Evolutionary conservation across 2,797 vertebrate genomes (phyloP).

Genomic region (Cyclopterus lumpus): DNA sequence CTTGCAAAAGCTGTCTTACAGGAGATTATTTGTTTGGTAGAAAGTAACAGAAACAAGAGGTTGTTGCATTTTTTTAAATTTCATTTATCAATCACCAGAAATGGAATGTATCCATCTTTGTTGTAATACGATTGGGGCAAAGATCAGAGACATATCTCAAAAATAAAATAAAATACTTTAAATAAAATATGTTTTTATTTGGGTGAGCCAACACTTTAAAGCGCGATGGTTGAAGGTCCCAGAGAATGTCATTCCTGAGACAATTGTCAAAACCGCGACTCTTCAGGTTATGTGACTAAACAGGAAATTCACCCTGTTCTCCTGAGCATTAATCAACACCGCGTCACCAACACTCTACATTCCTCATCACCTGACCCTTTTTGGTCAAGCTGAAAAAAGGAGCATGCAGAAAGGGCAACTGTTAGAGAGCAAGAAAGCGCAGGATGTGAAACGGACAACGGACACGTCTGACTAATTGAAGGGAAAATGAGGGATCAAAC

Average conservation of each 20-base stretch:
- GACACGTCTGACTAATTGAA: constrained; percentile 17
- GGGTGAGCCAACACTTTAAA: not conserved
- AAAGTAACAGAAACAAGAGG: too few species aligned
- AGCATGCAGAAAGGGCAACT: constrained; percentile 21
- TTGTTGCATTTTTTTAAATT: too few species aligned
- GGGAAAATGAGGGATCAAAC: constrained; percentile 20
- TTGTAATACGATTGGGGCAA: too few species aligned
- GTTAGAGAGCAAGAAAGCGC: constrained; percentile 22
- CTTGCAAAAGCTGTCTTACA: too few species aligned
- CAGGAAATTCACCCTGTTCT: not conserved
- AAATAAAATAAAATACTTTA: not conserved
- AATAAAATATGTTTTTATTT: not conserved
- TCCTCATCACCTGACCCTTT: constrained; percentile 33
- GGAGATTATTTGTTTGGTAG: too few species aligned
- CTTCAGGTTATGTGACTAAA: not conserved
- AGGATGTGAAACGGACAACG: constrained; percentile 25
- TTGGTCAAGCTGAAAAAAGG: constrained; percentile 21
- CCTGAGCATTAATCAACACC: not conserved
- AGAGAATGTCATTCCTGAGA: not conserved
- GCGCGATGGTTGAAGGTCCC: not conserved
- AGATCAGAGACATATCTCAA: not conserved
- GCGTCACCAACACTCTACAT: constrained; percentile 14
- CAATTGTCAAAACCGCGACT: not conserved
- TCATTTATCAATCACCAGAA: not conserved
- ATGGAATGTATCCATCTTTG: not conserved